phyloP scores from a whole-genome alignment of 2,888 invertebrate species.

The Drosophila stalkeri region DNA sequence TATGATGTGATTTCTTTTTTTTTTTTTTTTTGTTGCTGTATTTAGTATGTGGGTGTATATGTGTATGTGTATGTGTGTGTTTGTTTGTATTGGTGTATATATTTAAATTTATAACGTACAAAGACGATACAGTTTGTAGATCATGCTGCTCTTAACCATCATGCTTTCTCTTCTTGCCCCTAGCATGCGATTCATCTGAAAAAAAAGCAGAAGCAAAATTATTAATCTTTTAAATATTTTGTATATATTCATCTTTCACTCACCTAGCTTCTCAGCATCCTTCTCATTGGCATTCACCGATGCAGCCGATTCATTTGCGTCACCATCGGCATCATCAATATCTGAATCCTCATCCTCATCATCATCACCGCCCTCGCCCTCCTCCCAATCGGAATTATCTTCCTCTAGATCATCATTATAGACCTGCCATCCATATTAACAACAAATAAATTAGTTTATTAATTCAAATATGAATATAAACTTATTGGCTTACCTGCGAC shows the following conservation, averaged over 20 bases:
- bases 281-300: constrained; percentile 69
- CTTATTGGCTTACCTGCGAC: constrained; percentile 72
- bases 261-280: constrained; percentile 68
- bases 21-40: constrained; percentile 53
- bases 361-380: constrained; percentile 87
- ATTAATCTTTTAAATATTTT: neutral
- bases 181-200: constrained; percentile 86
- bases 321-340: constrained; percentile 85
- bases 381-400: constrained; percentile 89
- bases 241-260: neutral
- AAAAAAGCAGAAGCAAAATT: neutral
- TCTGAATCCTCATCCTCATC: constrained; percentile 87
- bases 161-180: constrained; percentile 91
- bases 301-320: constrained; percentile 75
- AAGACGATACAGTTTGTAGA: constrained; percentile 69
- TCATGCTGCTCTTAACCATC: constrained; percentile 86
- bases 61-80: constrained; percentile 47
- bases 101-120: constrained; percentile 76
- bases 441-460: neutral
- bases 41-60: constrained; percentile 45
- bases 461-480: neutral
- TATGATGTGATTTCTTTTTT: constrained; percentile 66
- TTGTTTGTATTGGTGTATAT: constrained; percentile 41
- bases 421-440: constrained; percentile 59
- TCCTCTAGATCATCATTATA: constrained; percentile 87